Percentiles rank a stretch among this genome's conserved stretches.
These are phyloP conservation scores for Erebia ligea DNA, from an alignment of 2,888 invertebrate species.

Conservation along the genomic window DNA sequence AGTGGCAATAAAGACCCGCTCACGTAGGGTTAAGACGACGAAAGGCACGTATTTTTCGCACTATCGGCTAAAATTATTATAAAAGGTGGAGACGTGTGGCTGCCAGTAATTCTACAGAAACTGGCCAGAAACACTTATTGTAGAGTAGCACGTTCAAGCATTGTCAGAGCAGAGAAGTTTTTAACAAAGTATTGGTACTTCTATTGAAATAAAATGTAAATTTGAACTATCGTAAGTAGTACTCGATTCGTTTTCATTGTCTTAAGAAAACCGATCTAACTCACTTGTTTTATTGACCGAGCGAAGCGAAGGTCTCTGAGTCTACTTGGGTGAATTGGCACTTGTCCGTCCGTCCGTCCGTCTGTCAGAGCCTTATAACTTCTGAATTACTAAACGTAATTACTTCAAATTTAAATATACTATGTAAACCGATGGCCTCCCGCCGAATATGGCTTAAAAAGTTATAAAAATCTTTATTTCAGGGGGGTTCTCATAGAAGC, in stretches of 20 bases:
- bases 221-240: neutral
- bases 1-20: slow-evolving; percentile 70
- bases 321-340: too few species aligned
- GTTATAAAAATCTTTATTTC: too few species aligned
- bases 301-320: too few species aligned
- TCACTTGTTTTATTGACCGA: too few species aligned
- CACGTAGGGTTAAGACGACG: slow-evolving; percentile 67
- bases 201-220: neutral
- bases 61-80: slow-evolving; percentile 79
- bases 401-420: too few species aligned
- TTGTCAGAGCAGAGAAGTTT: slow-evolving; percentile 15
- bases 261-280: too few species aligned
- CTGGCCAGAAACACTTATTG: slow-evolving; percentile 45
- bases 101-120: slow-evolving; percentile 57
- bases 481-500: too few species aligned
- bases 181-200: slow-evolving; percentile 10
- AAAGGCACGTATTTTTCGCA: slow-evolving; percentile 80
- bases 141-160: slow-evolving; percentile 50
- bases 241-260: neutral
- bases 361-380: too few species aligned
- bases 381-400: too few species aligned
- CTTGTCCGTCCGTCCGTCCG: too few species aligned
- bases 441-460: too few species aligned
- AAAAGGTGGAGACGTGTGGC: slow-evolving; percentile 74
- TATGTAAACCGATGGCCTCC: too few species aligned